These are phyloP conservation scores for Columbina picui DNA, from an alignment of 2,113 vertebrate species.

Conservation along the genomic window DNA sequence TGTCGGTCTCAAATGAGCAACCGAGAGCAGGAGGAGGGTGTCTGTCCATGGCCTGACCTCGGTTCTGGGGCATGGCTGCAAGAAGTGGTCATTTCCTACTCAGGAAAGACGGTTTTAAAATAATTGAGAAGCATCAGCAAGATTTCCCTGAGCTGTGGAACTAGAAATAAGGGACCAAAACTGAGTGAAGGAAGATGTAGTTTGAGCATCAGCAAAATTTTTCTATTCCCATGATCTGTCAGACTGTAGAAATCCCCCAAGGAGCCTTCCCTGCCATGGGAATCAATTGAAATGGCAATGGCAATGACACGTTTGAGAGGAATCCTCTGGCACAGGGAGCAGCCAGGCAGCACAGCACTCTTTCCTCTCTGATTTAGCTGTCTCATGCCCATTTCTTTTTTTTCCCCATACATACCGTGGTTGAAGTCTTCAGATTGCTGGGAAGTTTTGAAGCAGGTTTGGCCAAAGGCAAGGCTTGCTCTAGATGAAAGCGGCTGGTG, in stretches of 20 bases:
- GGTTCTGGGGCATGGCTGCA: neutral
- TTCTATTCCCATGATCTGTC: constrained; percentile 36
- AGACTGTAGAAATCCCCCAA: constrained; percentile 35
- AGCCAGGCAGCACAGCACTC: neutral
- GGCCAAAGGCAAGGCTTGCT: neutral
- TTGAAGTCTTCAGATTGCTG: neutral
- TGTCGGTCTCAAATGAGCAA: neutral
- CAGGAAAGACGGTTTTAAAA: neutral
- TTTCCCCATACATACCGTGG: fast-evolving
- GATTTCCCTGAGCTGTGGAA: neutral
- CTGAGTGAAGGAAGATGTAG: neutral
- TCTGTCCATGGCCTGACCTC: neutral
- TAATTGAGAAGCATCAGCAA: neutral
- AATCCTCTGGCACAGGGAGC: neutral
- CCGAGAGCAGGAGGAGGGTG: neutral
- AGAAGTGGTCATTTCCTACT: neutral
- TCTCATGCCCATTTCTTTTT: neutral
- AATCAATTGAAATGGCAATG: constrained; percentile 51
- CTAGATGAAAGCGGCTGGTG: neutral
- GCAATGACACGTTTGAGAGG: neutral
- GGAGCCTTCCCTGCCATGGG: constrained; percentile 32
- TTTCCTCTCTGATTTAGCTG: neutral
- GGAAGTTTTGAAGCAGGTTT: neutral
- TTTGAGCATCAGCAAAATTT: neutral
- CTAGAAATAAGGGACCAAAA: neutral